These are phyloP conservation scores for Aeoliscus strigatus DNA, from an alignment of 2,797 vertebrate species.

Conservation along the genomic window DNA sequence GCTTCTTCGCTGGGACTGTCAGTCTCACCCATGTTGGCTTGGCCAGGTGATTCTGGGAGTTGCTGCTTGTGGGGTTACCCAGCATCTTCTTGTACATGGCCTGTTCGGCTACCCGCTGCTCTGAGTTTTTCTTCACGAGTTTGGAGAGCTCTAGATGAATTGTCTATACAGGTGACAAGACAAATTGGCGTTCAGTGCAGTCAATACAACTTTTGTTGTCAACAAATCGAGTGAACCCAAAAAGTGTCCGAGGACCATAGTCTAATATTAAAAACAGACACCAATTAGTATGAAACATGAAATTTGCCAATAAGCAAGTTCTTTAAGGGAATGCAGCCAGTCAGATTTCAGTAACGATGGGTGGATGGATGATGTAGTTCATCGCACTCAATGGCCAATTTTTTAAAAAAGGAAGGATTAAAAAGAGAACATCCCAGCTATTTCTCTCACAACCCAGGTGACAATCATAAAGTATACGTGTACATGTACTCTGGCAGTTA, in stretches of 20 bases:
- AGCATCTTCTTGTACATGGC: slow-evolving; percentile 99
- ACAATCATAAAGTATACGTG: slow-evolving; percentile 35
- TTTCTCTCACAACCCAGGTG: slow-evolving; percentile 4
- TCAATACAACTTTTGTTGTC: too few relatives aligned
- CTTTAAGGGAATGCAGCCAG: slow-evolving; percentile 1
- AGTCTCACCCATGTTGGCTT: slow-evolving; percentile 87
- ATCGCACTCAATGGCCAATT: background rate
- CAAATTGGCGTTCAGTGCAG: slow-evolving; percentile 4
- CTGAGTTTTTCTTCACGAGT: slow-evolving; percentile 89
- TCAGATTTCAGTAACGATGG: background rate
- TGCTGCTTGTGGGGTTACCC: slow-evolving; percentile 73
- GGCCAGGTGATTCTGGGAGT: slow-evolving; percentile 55
- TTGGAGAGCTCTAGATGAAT: slow-evolving; percentile 95
- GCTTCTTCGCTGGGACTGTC: background rate
- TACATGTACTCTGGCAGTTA: too few relatives aligned
- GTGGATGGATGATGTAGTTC: background rate
- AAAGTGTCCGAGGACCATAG: background rate
- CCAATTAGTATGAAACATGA: slow-evolving; percentile 1
- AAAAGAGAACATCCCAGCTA: background rate
- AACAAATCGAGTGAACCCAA: too few relatives aligned
- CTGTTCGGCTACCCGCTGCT: slow-evolving; percentile 87
- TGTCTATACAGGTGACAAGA: slow-evolving; percentile 72
- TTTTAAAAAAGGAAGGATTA: background rate
- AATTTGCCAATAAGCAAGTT: too few relatives aligned
- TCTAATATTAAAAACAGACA: slow-evolving; percentile 3